A percentile compares a stretch with the other conserved stretches of the same genome.
These are phyloP conservation scores for Calidris pygmaea DNA, from an alignment of 2,113 vertebrate genomes.

Conservation along the genomic window DNA sequence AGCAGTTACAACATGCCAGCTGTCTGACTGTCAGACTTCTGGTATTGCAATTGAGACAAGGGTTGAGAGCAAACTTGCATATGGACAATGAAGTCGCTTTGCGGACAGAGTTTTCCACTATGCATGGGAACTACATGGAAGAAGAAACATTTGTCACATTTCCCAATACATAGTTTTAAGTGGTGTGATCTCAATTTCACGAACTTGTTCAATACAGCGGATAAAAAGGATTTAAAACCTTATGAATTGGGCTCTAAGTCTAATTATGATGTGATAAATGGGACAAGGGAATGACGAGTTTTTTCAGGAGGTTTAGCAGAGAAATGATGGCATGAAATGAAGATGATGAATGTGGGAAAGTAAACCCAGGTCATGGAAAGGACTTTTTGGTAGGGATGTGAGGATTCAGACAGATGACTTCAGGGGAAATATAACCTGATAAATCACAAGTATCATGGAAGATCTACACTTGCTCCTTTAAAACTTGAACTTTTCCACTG, in stretches of 20 bases:
- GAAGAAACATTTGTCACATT: not conserved
- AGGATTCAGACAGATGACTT: not conserved
- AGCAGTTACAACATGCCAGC: not conserved
- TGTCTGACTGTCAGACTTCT: not conserved
- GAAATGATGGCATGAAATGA: not conserved
- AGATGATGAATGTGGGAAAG: not conserved
- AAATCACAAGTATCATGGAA: not conserved
- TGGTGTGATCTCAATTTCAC: not conserved
- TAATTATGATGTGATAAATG: not conserved
- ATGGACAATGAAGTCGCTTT: not conserved
- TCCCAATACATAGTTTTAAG: not conserved
- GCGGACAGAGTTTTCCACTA: not conserved
- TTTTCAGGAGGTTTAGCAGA: not conserved
- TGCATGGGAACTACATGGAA: not conserved
- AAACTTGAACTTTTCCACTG: not conserved
- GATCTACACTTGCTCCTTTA: not conserved
- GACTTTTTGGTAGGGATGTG: not conserved
- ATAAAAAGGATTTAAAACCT: not conserved
- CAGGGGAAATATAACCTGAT: not conserved
- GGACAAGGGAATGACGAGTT: not conserved
- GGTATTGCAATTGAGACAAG: not conserved
- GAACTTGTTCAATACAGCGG: accelerated
- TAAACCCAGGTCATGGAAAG: not conserved
- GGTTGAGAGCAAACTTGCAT: not conserved
- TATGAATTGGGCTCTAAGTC: not conserved